Base-by-base conservation (phyloP, 2,113 vertebrate genomes). In the Megaleporinus macrocephalus region DNA sequence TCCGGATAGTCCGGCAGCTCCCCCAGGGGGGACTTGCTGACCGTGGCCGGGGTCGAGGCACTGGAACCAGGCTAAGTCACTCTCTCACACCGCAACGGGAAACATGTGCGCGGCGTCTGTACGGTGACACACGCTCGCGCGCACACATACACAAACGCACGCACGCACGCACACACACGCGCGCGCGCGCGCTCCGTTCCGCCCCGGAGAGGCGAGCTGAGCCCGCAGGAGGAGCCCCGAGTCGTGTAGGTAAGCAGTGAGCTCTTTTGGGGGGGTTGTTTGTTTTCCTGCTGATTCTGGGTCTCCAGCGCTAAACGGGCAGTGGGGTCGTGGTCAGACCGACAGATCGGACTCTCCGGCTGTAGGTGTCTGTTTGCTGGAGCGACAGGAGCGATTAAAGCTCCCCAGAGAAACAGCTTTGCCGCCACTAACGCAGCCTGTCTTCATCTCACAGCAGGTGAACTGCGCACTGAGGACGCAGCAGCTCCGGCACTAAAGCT, bases 21-120 rank as follows among this genome's bases (percentile, higher is more conserved):
- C 57, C 57, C 10, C n/a, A 69, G 70, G 69, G 20, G 70, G 72
- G 62, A 55, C 71, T 29, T 11, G 57, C 80, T 81, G 62, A 22
- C 57, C 9, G 68, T 36, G 77, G 87, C 71, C 81, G 49, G 85
- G 55, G 9, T 29, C n/a, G n/a, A 76, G 1, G 69, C 53, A 57
- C 53, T n/a, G 6, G 20, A 57, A 20, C 62, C 41, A 26, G 77
- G 79, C 86, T 83, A 83, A 87, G 85, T 89, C 88, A 91, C 90
- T 73, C 86, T 83, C 84, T 85, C 74, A 61, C 76, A n/a, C 69
- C 53, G 76, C 59, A 83, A 86, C 69, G 33, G 84, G 86, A 83
- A 86, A 88, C 92, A 93, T 91, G 93, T 92, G 92, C 91, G 85
- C 83, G 73, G 4, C 81, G 89, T 77, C 73, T 72, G 73, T 85